A percentile compares a stretch with the other conserved stretches of the same genome.
These are phyloP conservation scores for Cossypha dichroa DNA, from an alignment of 2,797 vertebrate species.

Conservation along the genomic window DNA sequence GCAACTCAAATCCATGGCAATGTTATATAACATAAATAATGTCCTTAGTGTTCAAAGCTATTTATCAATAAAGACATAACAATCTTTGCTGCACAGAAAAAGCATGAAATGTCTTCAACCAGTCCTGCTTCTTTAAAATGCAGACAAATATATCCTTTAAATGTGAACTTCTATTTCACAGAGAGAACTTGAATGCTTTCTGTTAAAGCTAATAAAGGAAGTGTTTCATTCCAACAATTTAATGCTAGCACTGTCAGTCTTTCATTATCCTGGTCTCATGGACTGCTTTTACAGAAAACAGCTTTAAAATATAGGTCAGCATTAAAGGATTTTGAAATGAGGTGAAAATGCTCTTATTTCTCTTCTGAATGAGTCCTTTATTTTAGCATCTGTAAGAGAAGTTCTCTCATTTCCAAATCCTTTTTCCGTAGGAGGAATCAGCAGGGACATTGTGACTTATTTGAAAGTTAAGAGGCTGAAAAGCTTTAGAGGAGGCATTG, in stretches of 20 bases:
- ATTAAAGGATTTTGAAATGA: slow-evolving; percentile 39
- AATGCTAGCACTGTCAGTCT: not conserved
- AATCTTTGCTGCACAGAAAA: not conserved
- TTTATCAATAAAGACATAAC: not conserved
- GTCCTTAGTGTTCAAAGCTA: not conserved
- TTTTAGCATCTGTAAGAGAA: not conserved
- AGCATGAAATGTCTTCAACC: not conserved
- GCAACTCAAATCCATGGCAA: not conserved
- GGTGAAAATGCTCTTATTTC: not conserved
- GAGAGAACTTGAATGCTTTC: not conserved
- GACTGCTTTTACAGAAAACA: not conserved
- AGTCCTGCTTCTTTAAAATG: not conserved
- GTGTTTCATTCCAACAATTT: not conserved
- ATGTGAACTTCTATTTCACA: not conserved
- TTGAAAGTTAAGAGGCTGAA: slow-evolving; percentile 22
- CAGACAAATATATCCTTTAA: not conserved
- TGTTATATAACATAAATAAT: not conserved
- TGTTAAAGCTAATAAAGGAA: not conserved
- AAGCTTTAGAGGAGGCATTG: slow-evolving; percentile 15
- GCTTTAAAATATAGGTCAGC: slow-evolving; percentile 21
- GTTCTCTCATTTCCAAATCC: slow-evolving; percentile 22
- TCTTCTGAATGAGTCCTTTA: not conserved
- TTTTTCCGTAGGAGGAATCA: slow-evolving; percentile 13
- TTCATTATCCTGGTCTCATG: slow-evolving; percentile 1
- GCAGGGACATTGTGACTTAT: not conserved